Base-by-base conservation (phyloP, 2,888 invertebrate species). In the Cheilosia vulpina region DNA sequence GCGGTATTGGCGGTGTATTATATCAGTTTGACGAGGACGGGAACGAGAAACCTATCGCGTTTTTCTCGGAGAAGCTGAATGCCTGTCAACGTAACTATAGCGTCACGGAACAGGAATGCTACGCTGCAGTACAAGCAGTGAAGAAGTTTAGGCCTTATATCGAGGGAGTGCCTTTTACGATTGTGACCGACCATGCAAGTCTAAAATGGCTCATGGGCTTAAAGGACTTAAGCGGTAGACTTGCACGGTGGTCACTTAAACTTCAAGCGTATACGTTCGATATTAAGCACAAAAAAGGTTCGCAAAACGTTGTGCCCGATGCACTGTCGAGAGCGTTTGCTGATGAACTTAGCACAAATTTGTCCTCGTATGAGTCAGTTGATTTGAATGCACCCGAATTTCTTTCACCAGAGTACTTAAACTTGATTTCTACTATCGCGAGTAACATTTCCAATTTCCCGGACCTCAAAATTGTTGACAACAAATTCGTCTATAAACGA, bases 1-100 rank as follows among this genome's bases (percentile, higher is more conserved):
- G 2, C n/a, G 43, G 43, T 4, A 43, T 43, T 15, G 43, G 19
- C 9, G 17, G 17, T 0, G 47, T 47, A 11, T 17, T 47, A 9
- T 47, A 47, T 47, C 47, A 47, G 47, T 47, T 47, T 17, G 47
- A 47, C 3, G 47, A 47, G 17, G 47, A 47, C 47, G 47, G 6
- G 7, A 47, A 47, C n/a, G 45, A 47, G 6, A 47, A 47, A 6
- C 17, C 45, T 4, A 17, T 47, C n/a, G 45, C 45, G 7, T 47
- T 47, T 7, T 47, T 47, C 5, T 47, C n/a, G 1, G 4, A n/a
- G 4, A 47, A 47, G 9, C 19, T 47, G 17, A 47, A 47, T 17
- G 19, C 47, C 17, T 7, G 17, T 19, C 47, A 47, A 47, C 47
- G 19, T 17, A 47, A 43, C 15, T 43, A 43, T 15, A 43, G 43